Percentiles rank a stretch among this genome's conserved stretches.
These are phyloP conservation scores for Thamnaconus septentrionalis DNA, from an alignment of 2,113 vertebrate genomes.

Conservation along the genomic window DNA sequence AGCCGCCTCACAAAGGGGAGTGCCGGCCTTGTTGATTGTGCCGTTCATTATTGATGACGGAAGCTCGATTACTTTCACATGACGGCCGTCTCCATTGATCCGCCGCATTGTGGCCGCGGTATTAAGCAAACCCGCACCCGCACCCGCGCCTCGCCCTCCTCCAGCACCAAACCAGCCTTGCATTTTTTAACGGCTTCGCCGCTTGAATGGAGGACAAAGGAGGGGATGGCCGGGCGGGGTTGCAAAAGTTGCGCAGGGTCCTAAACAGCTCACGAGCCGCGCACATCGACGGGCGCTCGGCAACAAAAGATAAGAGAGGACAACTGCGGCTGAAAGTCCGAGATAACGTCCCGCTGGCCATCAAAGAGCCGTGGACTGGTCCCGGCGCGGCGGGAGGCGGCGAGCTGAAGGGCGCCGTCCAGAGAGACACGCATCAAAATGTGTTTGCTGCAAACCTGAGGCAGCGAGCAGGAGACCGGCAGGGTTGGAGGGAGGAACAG, in stretches of 20 bases:
- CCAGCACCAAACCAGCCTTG: not conserved
- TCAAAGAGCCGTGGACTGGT: slow-evolving; percentile 16
- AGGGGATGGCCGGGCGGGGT: not conserved
- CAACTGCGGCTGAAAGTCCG: slow-evolving; percentile 3
- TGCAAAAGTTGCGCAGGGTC: slow-evolving; percentile 33
- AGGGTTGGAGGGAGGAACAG: no score
- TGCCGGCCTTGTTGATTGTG: slow-evolving; percentile 49
- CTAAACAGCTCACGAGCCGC: not conserved
- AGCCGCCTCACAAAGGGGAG: slow-evolving; percentile 56
- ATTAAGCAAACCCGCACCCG: slow-evolving; percentile 65
- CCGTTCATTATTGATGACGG: slow-evolving; percentile 74
- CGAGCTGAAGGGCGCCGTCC: no score
- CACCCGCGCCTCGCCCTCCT: no score
- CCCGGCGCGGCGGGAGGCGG: slow-evolving; percentile 3
- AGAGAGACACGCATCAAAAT: no score
- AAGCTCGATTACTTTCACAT: slow-evolving; percentile 72
- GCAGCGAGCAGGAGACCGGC: no score
- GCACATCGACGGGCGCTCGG: no score
- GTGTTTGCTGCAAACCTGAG: no score
- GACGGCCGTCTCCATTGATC: slow-evolving; percentile 52
- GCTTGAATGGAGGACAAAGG: slow-evolving; percentile 50
- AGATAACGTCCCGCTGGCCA: slow-evolving; percentile 17
- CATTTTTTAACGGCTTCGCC: slow-evolving; percentile 57
- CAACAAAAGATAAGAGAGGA: slow-evolving; percentile 30
- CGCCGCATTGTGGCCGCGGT: slow-evolving; percentile 51